phyloP scores from a whole-genome alignment of 1,140 invertebrate genomes.

The Sarcophaga bullata region DNA sequence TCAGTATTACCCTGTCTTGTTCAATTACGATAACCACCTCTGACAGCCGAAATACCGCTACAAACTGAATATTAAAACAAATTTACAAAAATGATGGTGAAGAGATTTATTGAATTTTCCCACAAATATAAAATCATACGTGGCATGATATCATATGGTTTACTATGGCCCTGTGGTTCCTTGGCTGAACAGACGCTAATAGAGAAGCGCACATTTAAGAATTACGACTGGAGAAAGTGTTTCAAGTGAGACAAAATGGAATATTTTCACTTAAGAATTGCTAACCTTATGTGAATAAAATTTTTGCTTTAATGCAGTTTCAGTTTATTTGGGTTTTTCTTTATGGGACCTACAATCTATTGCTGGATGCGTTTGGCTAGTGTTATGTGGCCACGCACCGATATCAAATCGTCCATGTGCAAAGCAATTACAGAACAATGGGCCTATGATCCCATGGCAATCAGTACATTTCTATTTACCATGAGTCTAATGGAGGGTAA shows the following conservation, averaged over 20 bases:
- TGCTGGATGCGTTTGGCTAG: slow-evolving; percentile 71
- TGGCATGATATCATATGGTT: slow-evolving; percentile 73
- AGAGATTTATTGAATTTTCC: slow-evolving; percentile 57
- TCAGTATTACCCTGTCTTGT: slow-evolving; percentile 10
- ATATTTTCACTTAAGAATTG: neutral
- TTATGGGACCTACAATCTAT: slow-evolving; percentile 74
- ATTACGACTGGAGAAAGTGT: slow-evolving; percentile 64
- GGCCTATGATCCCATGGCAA: slow-evolving; percentile 73
- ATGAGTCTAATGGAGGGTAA: slow-evolving; percentile 74
- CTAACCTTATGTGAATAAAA: neutral
- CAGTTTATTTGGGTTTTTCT: slow-evolving; percentile 72
- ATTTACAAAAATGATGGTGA: slow-evolving; percentile 47
- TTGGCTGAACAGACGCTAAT: slow-evolving; percentile 68
- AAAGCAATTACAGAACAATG: slow-evolving; percentile 76
- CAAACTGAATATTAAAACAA: neutral
- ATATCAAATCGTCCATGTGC: slow-evolving; percentile 71
- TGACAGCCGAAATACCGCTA: neutral
- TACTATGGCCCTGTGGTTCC: slow-evolving; percentile 72
- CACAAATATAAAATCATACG: slow-evolving; percentile 69
- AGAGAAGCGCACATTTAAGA: slow-evolving; percentile 68
- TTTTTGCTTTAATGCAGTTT: slow-evolving; percentile 66
- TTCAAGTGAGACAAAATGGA: slow-evolving; percentile 53
- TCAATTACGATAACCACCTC: neutral
- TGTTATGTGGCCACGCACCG: slow-evolving; percentile 70
- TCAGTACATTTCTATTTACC: slow-evolving; percentile 74